Percentiles rank a stretch among this genome's conserved stretches.
Conservation (phyloP, 2,888 invertebrate genomes). For the Rotaria macrura region DNA sequence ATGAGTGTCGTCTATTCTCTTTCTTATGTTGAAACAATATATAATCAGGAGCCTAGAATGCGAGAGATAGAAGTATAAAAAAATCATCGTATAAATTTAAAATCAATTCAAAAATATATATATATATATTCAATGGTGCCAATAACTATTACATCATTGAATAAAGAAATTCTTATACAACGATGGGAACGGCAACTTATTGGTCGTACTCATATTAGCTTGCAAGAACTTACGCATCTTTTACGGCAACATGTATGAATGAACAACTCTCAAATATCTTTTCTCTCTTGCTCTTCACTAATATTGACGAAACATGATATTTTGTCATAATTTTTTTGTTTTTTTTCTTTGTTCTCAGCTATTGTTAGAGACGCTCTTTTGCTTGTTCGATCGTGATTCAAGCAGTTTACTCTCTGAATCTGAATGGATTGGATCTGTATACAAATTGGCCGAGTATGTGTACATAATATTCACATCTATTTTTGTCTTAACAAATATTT, state of each 20-base stretch:
- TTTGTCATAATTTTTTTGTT: background rate
- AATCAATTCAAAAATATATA: background rate
- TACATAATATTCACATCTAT: background rate
- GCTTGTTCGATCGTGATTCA: background rate
- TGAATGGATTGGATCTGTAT: slow-evolving; percentile 1
- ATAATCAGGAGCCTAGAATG: too few species aligned
- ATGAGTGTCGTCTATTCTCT: background rate
- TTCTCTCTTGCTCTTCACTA: background rate
- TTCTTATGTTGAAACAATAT: background rate
- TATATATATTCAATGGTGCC: background rate
- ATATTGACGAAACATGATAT: background rate
- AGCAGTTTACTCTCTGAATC: background rate
- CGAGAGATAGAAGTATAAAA: background rate
- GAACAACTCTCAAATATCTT: background rate
- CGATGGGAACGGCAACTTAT: background rate
- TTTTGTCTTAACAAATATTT: background rate
- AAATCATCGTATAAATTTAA: background rate
- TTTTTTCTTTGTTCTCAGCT: background rate
- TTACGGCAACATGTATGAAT: background rate
- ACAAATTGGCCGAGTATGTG: background rate
- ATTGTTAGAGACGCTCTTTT: background rate
- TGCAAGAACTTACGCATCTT: background rate
- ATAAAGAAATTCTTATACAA: background rate
- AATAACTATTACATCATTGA: background rate
- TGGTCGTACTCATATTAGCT: background rate